Conservation (phyloP, 2,888 invertebrate species). For the Prosapia bicincta region DNA sequence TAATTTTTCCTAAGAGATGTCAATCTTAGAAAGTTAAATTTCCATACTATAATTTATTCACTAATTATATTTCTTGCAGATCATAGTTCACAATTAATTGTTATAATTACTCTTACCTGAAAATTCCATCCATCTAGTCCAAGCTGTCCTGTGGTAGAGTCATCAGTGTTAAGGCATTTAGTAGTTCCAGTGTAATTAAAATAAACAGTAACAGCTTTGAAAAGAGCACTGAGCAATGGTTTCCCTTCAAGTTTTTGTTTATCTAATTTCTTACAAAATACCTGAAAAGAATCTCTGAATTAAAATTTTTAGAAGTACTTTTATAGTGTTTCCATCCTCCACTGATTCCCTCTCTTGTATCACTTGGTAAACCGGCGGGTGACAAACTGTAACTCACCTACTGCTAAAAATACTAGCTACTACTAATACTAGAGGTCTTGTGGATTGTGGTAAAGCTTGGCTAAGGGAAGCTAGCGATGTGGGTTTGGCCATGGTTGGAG, state of each 20-base stretch:
- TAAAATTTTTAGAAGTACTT: not conserved
- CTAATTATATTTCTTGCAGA: too few relatives aligned
- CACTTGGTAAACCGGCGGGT: too few relatives aligned
- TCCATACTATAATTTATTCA: too few relatives aligned
- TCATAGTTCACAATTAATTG: not conserved
- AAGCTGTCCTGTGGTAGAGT: conserved; percentile 56
- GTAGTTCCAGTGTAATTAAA: conserved; percentile 75
- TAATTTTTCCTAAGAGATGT: too few relatives aligned
- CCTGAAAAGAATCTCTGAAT: conserved; percentile 45
- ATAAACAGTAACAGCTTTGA: conserved; percentile 68
- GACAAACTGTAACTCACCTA: too few relatives aligned
- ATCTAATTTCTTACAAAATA: conserved; percentile 51
- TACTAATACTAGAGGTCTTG: too few relatives aligned
- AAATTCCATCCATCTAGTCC: conserved; percentile 76
- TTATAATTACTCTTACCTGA: conserved; percentile 57
- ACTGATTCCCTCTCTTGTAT: too few relatives aligned
- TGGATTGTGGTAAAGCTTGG: too few relatives aligned
- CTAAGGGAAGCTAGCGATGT: too few relatives aligned
- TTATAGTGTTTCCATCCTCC: too few relatives aligned
- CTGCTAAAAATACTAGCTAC: too few relatives aligned
- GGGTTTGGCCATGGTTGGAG: too few relatives aligned
- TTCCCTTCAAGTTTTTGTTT: conserved; percentile 49
- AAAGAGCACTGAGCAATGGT: conserved; percentile 58
- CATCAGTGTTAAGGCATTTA: conserved; percentile 63
- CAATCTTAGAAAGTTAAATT: not conserved